phyloP scores from a whole-genome alignment of 2,797 vertebrate species.

The Gouania willdenowi region DNA sequence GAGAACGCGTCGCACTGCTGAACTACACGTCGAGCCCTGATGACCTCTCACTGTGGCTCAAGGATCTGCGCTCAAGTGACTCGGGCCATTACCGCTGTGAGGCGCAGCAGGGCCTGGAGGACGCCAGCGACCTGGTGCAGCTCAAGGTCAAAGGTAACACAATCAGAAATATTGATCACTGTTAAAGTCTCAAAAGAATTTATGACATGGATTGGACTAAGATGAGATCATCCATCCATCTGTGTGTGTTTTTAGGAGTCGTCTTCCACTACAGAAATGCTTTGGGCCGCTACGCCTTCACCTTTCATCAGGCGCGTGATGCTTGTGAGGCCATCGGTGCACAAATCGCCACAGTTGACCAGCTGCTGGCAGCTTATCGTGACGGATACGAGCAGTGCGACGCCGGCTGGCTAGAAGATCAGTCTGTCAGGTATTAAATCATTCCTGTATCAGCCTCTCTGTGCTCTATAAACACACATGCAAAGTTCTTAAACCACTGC shows the following conservation, averaged over 20 bases:
- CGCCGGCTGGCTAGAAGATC: conserved; percentile 92
- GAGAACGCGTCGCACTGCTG: conserved; percentile 78
- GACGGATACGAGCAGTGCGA: conserved; percentile 94
- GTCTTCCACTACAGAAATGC: conserved; percentile 94
- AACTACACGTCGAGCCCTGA: conserved; percentile 78
- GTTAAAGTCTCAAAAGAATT: not conserved
- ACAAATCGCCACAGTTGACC: conserved; percentile 84
- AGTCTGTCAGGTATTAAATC: conserved; percentile 85
- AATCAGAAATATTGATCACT: not conserved
- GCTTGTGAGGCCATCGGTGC: conserved; percentile 85
- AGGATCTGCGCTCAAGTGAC: conserved; percentile 83
- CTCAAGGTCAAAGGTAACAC: conserved; percentile 90
- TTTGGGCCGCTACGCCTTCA: conserved; percentile 84
- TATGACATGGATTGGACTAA: not conserved
- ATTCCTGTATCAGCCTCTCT: not conserved
- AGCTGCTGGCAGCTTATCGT: conserved; percentile 87
- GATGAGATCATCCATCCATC: not conserved
- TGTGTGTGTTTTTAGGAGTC: conserved; percentile 78
- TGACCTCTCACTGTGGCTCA: conserved; percentile 83
- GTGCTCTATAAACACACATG: too few species aligned
- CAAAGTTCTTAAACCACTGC: too few species aligned
- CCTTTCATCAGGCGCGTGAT: conserved; percentile 79
- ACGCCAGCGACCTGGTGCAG: conserved; percentile 80
- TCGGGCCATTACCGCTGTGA: conserved; percentile 91
- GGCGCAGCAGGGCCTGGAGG: conserved; percentile 92